Percentiles rank a stretch among this genome's conserved stretches.
Conservation (phyloP, 2,113 vertebrate species). For the Rissa tridactyla region DNA sequence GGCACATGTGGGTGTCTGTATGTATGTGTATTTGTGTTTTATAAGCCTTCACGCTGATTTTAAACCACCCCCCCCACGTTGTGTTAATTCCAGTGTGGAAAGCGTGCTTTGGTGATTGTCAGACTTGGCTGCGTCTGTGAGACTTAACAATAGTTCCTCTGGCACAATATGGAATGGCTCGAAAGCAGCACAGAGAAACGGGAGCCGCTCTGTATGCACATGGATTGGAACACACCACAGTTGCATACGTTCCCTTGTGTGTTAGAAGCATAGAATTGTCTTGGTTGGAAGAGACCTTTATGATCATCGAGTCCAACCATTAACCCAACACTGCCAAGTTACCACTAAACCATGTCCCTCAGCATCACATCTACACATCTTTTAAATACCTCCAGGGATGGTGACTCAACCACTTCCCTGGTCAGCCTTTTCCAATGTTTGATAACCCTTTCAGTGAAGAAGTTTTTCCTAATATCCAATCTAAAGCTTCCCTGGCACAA, state of each 20-base stretch:
- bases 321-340: not conserved
- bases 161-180: too few relatives aligned
- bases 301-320: not conserved
- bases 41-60: too few relatives aligned
- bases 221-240: not conserved
- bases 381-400: not conserved
- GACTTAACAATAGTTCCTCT: rapidly evolving
- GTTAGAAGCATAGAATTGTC: not conserved
- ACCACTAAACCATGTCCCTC: not conserved
- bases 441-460: not conserved
- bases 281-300: not conserved
- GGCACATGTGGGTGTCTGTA: rapidly evolving
- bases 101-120: not conserved
- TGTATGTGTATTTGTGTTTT: rapidly evolving
- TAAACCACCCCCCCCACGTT: rapidly evolving
- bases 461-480: not conserved
- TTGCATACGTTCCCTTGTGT: rapidly evolving
- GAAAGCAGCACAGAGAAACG: rapidly evolving
- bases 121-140: rapidly evolving
- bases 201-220: rapidly evolving
- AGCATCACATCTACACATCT: not conserved
- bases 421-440: not conserved
- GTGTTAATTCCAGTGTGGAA: not conserved
- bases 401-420: not conserved
- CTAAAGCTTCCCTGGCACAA: not conserved